These are phyloP conservation scores for Exaiptasia diaphana DNA, from an alignment of 64 coral and sea anemone genomes.

Conservation along the genomic window DNA sequence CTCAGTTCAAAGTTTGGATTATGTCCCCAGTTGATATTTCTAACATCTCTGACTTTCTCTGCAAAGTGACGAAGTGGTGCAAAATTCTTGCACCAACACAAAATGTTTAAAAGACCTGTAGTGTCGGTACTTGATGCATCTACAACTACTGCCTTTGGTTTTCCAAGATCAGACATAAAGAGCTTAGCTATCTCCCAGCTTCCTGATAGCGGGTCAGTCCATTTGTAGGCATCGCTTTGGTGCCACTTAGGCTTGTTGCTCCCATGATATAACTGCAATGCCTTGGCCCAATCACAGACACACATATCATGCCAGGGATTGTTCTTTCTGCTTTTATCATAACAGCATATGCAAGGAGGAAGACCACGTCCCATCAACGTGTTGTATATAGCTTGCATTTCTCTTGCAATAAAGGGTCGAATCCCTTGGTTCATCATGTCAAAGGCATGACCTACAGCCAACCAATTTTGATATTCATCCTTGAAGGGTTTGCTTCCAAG, in stretches of 20 bases:
- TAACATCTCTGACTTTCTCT: conserved; percentile 15
- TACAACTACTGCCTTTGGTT: conserved; percentile 8
- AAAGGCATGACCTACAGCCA: not conserved
- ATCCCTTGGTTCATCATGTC: not conserved
- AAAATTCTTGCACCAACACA: conserved; percentile 63
- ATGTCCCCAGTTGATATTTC: conserved; percentile 54
- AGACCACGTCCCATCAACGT: not conserved
- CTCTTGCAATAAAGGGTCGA: not conserved
- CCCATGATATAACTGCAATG: not conserved
- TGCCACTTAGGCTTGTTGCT: not conserved
- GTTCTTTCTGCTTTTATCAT: not conserved
- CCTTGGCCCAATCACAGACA: not conserved
- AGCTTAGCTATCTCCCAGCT: conserved; percentile 82
- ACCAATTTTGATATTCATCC: conserved; percentile 24
- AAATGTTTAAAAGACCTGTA: conserved; percentile 51
- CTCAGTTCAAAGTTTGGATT: not conserved
- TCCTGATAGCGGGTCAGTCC: conserved; percentile 32
- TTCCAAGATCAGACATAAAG: conserved; percentile 28
- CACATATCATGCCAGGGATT: not conserved
- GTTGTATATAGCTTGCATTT: not conserved
- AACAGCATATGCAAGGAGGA: not conserved
- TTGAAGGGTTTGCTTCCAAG: not conserved
- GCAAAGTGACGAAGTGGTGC: conserved; percentile 13
- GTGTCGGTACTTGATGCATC: conserved; percentile 22
- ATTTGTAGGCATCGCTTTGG: not conserved